A percentile compares a stretch with the other conserved stretches of the same genome.
Evolutionary conservation across 2,888 invertebrate genomes (phyloP).

Genomic region (Reticulitermes lucifugus): DNA sequence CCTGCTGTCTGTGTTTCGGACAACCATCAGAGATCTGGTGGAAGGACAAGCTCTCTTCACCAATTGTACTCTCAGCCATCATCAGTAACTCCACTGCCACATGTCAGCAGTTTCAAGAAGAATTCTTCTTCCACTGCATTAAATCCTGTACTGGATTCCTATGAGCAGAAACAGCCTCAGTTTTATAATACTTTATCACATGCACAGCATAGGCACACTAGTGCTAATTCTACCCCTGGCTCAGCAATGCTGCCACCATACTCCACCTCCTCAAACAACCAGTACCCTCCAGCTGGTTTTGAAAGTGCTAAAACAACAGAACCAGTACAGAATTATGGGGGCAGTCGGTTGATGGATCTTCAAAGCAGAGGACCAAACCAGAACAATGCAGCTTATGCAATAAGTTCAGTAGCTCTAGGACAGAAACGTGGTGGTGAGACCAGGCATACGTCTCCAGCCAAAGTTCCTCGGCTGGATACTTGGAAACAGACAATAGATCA

Average conservation of each 20-base stretch:
- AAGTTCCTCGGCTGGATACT: constrained; percentile 66
- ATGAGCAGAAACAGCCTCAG: constrained; percentile 40
- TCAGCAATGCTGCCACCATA: constrained; percentile 42
- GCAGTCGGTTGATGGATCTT: not conserved
- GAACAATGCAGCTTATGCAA: not conserved
- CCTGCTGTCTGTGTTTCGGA: constrained; percentile 21
- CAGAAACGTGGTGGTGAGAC: constrained; percentile 39
- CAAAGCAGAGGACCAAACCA: constrained; percentile 3
- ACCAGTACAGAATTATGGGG: constrained; percentile 21
- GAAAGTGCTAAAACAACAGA: constrained; percentile 44
- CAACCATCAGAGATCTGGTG: constrained; percentile 29
- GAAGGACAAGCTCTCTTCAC: constrained; percentile 47
- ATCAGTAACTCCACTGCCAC: constrained; percentile 57
- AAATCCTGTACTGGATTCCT: constrained; percentile 29
- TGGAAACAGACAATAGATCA: constrained; percentile 69
- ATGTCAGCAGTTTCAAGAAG: constrained; percentile 61
- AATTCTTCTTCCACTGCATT: constrained; percentile 57
- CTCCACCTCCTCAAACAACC: constrained; percentile 28
- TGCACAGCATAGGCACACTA: constrained; percentile 43
- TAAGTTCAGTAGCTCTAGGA: constrained; percentile 38
- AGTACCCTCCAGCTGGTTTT: constrained; percentile 39
- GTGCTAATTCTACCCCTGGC: constrained; percentile 15
- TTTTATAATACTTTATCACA: constrained; percentile 31
- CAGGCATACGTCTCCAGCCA: constrained; percentile 56
- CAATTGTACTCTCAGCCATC: constrained; percentile 57